A percentile compares a stretch with the other conserved stretches of the same genome.
These are phyloP conservation scores for Conomelus anceps DNA, from an alignment of 2,888 invertebrate genomes.

Conservation along the genomic window DNA sequence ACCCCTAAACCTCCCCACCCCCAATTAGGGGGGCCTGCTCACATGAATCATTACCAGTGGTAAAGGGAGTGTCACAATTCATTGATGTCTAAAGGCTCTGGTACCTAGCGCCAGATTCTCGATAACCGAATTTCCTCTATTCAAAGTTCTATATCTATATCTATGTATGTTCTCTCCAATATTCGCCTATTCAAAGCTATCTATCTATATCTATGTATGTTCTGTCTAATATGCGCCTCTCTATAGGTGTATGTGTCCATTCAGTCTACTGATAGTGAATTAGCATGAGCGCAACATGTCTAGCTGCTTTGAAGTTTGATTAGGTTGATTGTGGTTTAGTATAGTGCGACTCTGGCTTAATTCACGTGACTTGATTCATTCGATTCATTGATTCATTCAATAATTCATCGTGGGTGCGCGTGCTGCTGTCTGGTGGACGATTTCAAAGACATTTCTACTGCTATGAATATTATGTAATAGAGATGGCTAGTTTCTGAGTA, in stretches of 20 bases:
- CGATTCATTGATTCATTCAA: background rate
- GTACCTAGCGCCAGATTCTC: background rate
- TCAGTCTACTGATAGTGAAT: background rate
- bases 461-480: no score
- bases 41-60: background rate
- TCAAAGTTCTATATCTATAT: background rate
- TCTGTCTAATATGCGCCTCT: no score
- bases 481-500: no score
- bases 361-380: background rate
- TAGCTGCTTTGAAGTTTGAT: background rate
- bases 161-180: background rate
- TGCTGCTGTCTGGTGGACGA: no score
- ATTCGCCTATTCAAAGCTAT: background rate
- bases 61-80: background rate
- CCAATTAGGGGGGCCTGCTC: background rate
- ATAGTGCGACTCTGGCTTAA: background rate
- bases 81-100: background rate
- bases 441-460: no score
- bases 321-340: background rate
- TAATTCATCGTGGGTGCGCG: no score
- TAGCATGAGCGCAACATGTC: background rate
- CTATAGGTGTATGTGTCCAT: background rate
- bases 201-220: background rate
- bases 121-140: background rate
- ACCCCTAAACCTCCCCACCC: background rate